Evolutionary conservation across 2,888 invertebrate genomes (phyloP).

Genomic region (Tenthredo mesomela): DNA sequence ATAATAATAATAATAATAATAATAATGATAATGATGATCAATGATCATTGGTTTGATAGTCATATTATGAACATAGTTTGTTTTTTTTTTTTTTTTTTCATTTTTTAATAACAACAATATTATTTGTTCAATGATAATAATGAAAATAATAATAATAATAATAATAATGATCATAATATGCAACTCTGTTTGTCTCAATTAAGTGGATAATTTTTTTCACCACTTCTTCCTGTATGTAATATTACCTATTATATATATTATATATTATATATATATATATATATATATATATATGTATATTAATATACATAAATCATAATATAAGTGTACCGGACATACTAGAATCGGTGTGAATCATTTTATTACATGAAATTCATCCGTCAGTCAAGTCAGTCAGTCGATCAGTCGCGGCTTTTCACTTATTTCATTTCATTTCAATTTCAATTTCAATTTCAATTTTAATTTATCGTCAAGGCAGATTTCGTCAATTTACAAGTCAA

Average conservation of each 20-base stretch:
- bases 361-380: not conserved
- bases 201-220: not conserved
- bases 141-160: not conserved
- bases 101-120: not conserved
- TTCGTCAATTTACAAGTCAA: not conserved
- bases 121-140: not conserved
- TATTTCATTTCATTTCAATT: not conserved
- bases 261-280: not conserved
- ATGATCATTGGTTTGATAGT: not conserved
- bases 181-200: not conserved
- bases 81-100: too few relatives aligned
- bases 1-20: not conserved
- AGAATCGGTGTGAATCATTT: not conserved
- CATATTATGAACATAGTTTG: not conserved
- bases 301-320: too few relatives aligned
- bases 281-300: too few relatives aligned
- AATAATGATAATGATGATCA: not conserved
- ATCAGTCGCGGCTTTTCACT: not conserved
- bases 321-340: not conserved
- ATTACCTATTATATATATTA: not conserved
- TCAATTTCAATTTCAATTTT: not conserved
- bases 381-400: constrained; percentile 6
- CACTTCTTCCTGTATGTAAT: not conserved
- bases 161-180: not conserved
- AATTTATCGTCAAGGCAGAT: not conserved